These are phyloP conservation scores for Cephalopachus bancanus DNA, from an alignment of 2,797 vertebrate genomes.

Conservation along the genomic window DNA sequence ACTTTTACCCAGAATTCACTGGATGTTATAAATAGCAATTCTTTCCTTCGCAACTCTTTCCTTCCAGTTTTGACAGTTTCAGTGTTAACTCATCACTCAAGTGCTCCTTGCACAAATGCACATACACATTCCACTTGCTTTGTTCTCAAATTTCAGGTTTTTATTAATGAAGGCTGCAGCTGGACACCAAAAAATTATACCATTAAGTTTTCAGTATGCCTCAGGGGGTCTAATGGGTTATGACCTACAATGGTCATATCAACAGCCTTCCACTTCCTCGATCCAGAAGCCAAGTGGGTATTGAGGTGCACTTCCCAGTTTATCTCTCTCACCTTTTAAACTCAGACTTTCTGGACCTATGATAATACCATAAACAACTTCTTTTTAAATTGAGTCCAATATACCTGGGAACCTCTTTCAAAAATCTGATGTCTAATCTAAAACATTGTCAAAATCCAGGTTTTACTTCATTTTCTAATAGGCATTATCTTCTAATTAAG, in stretches of 20 bases:
- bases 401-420: not conserved
- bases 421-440: not conserved
- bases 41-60: not conserved
- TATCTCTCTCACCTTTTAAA: not conserved
- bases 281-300: not conserved
- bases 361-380: not conserved
- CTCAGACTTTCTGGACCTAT: not conserved
- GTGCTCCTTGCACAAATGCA: not conserved
- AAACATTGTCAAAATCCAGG: conserved; percentile 20
- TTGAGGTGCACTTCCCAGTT: not conserved
- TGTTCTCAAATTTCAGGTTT: conserved; percentile 11
- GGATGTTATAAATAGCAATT: not conserved
- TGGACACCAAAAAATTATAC: not conserved
- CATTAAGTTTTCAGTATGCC: not conserved
- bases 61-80: not conserved
- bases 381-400: not conserved
- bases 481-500: not conserved
- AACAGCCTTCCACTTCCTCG: not conserved
- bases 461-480: conserved; percentile 26
- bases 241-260: not conserved
- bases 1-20: not conserved
- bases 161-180: not conserved
- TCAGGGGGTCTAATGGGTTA: not conserved
- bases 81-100: not conserved
- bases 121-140: not conserved